Evolutionary conservation across 2,888 invertebrate species (phyloP).

Genomic region (Iselma pallidipennis): DNA sequence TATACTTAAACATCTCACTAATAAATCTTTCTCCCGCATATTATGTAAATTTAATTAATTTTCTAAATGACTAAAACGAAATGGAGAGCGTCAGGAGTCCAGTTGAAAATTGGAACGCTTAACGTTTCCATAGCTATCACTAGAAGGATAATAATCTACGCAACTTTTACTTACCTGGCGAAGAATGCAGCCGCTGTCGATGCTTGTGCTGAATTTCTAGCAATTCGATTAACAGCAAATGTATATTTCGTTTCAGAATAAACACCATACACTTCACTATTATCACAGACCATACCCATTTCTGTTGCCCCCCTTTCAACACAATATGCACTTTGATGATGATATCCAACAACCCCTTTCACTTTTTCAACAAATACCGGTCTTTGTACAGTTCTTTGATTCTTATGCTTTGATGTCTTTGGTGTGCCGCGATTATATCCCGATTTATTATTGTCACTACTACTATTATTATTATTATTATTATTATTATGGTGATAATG

Average conservation of each 20-base stretch:
- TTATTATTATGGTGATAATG: conserved; percentile 3
- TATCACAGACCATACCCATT: conserved; percentile 26
- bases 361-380: conserved; percentile 20
- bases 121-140: conserved; percentile 10
- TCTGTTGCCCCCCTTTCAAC: conserved; percentile 37
- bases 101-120: conserved; percentile 13
- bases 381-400: conserved; percentile 8
- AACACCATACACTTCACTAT: conserved; percentile 50
- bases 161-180: conserved; percentile 58
- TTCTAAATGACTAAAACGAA: too few relatives aligned
- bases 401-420: conserved; percentile 11
- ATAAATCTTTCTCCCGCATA: neutral
- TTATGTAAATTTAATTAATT: neutral
- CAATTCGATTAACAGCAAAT: conserved; percentile 59
- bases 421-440: conserved; percentile 9
- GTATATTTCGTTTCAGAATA: conserved; percentile 60
- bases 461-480: neutral
- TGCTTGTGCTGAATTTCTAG: conserved; percentile 60
- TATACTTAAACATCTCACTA: neutral
- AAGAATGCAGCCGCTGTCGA: conserved; percentile 65
- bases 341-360: conserved; percentile 44
- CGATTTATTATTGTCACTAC: neutral
- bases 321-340: conserved; percentile 36
- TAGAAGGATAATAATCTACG: conserved; percentile 11
- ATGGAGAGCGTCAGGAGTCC: too few relatives aligned